These are phyloP conservation scores for Tineola bisselliella DNA, from an alignment of 2,888 invertebrate genomes.

Conservation along the genomic window DNA sequence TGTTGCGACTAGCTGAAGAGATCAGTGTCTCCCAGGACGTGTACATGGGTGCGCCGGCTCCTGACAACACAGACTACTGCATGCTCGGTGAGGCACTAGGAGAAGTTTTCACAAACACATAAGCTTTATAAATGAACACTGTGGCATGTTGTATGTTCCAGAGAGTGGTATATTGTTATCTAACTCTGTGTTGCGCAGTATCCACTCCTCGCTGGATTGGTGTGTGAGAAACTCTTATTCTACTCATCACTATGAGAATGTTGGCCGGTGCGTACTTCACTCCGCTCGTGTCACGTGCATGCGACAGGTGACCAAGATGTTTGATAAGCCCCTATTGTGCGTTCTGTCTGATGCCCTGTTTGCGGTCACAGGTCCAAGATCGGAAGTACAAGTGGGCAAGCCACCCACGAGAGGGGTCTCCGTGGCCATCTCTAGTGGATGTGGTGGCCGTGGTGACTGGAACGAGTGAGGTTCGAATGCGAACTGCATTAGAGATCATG, in stretches of 20 bases:
- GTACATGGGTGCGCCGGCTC: slow-evolving; percentile 77
- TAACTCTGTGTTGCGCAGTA: slow-evolving; percentile 82
- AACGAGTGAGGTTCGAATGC: slow-evolving; percentile 23
- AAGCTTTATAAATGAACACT: too few relatives aligned
- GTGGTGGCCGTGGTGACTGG: slow-evolving; percentile 73
- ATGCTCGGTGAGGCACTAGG: slow-evolving; percentile 65
- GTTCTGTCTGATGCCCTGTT: background rate
- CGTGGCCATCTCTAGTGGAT: slow-evolving; percentile 44
- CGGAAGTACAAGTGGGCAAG: slow-evolving; percentile 25
- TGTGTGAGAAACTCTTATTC: slow-evolving; percentile 88
- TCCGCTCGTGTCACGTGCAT: slow-evolving; percentile 72
- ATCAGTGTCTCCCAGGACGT: slow-evolving; percentile 88
- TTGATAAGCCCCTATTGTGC: background rate
- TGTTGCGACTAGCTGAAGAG: slow-evolving; percentile 76
- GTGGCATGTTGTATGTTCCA: slow-evolving; percentile 32
- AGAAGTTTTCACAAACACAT: too few relatives aligned
- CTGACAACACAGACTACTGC: slow-evolving; percentile 72
- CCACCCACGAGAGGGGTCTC: slow-evolving; percentile 17
- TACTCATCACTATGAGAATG: slow-evolving; percentile 83
- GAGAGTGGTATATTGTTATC: slow-evolving; percentile 90
- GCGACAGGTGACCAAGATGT: slow-evolving; percentile 45
- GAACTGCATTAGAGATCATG: slow-evolving; percentile 7
- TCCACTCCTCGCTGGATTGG: slow-evolving; percentile 85
- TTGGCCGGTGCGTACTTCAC: slow-evolving; percentile 86
- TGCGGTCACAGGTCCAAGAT: slow-evolving; percentile 29